Evolutionary conservation across 1,140 invertebrate genomes (phyloP).

Genomic region (Lasaia peninsularis): DNA sequence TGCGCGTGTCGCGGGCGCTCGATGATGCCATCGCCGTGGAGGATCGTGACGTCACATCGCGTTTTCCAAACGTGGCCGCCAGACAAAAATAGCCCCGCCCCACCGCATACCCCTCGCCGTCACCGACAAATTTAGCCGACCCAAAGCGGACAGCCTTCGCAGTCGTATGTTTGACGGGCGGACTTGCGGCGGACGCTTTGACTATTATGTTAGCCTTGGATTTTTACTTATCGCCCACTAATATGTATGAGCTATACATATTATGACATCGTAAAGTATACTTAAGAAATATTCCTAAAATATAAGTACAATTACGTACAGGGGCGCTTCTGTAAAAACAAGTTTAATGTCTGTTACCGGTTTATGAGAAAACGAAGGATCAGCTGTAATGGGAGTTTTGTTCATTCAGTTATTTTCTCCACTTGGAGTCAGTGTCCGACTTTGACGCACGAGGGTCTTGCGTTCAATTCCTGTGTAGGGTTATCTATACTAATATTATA

Average conservation of each 20-base stretch:
- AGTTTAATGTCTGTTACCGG: too few species aligned
- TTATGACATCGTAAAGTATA: too few species aligned
- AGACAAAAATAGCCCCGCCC: conserved; percentile 75
- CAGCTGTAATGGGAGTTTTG: too few species aligned
- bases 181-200: conserved; percentile 21
- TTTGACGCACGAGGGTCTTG: too few species aligned
- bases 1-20: conserved; percentile 63
- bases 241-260: background rate
- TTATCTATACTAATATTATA: too few species aligned
- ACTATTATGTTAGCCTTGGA: conserved; percentile 16
- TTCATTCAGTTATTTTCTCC: too few species aligned
- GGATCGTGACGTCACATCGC: conserved; percentile 72
- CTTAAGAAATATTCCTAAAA: too few species aligned
- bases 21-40: conserved; percentile 73
- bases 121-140: conserved; percentile 69
- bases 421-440: too few species aligned
- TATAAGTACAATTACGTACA: too few species aligned
- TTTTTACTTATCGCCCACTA: conserved; percentile 1
- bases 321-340: too few species aligned
- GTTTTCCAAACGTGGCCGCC: conserved; percentile 76
- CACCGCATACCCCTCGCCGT: conserved; percentile 60
- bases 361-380: too few species aligned
- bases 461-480: too few species aligned
- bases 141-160: conserved; percentile 34
- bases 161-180: conserved; percentile 31